Base-by-base conservation (phyloP, 1,140 invertebrate genomes). In the Anoplolepis gracilipes region DNA sequence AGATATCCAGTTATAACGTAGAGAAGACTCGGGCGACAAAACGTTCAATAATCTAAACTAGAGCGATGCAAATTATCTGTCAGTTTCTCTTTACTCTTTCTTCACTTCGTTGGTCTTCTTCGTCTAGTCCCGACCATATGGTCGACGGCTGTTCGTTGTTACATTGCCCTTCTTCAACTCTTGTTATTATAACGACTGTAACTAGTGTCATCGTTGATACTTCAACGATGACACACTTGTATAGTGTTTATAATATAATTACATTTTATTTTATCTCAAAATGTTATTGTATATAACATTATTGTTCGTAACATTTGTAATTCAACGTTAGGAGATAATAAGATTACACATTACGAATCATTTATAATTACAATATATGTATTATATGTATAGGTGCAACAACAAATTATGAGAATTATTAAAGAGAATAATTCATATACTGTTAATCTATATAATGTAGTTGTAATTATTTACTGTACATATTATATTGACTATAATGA, bases 11-110 rank as follows among this genome's bases (percentile, higher is more conserved):
- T 59, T 75, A 19, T 28, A 30, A 59, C 39, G 19, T 46, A 64
- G 69, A n/a, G n/a, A 73, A 46, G 76, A 77, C 16, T 77, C 19
- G 25, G 16, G 36, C 59, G 59, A 49, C 39, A 39, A 77, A 77
- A 64, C 28, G 59, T 11, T 53, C 16, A 65, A 42, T 39, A 77
- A 87, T 87, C 61, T 86, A 79, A 87, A 90, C 57, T 84, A 49
- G 64, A 84, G 67, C 78, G 79, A 81, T 78, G 53, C 46, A 82
- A 88, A 87, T 85, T 82, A 46, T 25, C 55, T 42, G 69, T 85
- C 42, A 59, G 49, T 42, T 59, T 36, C 28, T 72, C 65, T 70
- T 57, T 10, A 13, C 6, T 19, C 25, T 33, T 25, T 72, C 19
- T 42, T 42, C 53, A 10, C 25, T 49, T 10, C 64, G 11, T 13